Percentiles rank a stretch among this genome's conserved stretches.
These are phyloP conservation scores for Perccottus glenii DNA, from an alignment of 2,113 vertebrate genomes.

Conservation along the genomic window DNA sequence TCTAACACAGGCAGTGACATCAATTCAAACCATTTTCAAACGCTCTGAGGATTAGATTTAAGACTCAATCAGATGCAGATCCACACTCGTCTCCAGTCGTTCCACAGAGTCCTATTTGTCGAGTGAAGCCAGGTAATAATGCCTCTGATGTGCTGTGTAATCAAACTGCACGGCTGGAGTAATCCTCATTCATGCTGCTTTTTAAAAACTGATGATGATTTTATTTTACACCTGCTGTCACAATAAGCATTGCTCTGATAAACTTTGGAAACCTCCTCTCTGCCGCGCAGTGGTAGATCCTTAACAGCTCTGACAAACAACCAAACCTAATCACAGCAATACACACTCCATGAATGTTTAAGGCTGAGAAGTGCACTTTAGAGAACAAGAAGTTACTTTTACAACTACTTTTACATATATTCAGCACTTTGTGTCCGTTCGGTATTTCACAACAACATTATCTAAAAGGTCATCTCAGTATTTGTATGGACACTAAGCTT, in stretches of 20 bases:
- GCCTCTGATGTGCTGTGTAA: slow-evolving; percentile 29
- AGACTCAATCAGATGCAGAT: slow-evolving; percentile 32
- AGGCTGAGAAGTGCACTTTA: neutral
- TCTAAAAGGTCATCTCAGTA: no score
- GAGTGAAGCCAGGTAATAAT: slow-evolving; percentile 34
- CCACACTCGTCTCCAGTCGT: slow-evolving; percentile 25
- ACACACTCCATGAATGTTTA: neutral
- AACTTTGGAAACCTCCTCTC: neutral
- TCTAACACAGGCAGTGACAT: neutral
- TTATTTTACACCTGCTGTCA: slow-evolving; percentile 37
- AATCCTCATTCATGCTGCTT: slow-evolving; percentile 26
- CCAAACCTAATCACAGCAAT: neutral
- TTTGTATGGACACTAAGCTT: no score
- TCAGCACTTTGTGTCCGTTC: no score
- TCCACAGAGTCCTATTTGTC: slow-evolving; percentile 15
- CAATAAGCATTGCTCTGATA: neutral
- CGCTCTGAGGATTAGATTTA: slow-evolving; percentile 15
- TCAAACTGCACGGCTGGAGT: slow-evolving; percentile 38
- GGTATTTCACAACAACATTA: no score
- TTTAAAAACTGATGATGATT: slow-evolving; percentile 22
- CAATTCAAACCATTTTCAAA: slow-evolving; percentile 2
- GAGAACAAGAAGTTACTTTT: neutral
- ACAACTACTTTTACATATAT: no score
- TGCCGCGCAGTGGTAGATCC: neutral
- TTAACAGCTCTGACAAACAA: no score